Conservation (phyloP, 2,888 invertebrate species). For the Cantharis flavilabris region DNA sequence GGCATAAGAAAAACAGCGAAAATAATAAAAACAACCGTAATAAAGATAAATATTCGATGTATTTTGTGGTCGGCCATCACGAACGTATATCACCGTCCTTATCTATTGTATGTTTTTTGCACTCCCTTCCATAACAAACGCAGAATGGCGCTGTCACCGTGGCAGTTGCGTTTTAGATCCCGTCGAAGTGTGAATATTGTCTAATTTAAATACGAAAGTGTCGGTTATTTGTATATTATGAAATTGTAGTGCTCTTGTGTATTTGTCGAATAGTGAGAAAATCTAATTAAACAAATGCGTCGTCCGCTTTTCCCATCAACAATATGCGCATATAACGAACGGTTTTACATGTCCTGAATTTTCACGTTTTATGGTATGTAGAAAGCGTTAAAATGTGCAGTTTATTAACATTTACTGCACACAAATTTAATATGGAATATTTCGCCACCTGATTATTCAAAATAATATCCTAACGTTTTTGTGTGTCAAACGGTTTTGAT, state of each 20-base stretch:
- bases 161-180: conserved; percentile 40
- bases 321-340: conserved; percentile 23
- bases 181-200: conserved; percentile 11
- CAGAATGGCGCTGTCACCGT: conserved; percentile 45
- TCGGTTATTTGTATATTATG: conserved; percentile 17
- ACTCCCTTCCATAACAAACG: conserved; percentile 32
- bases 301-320: conserved; percentile 4
- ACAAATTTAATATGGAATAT: background rate
- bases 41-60: background rate
- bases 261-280: background rate
- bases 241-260: conserved; percentile 9
- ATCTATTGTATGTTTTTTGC: conserved; percentile 18
- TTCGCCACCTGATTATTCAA: background rate
- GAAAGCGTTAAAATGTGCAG: conserved; percentile 13
- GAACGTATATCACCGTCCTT: background rate
- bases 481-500: background rate
- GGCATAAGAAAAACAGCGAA: background rate
- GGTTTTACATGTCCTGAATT: conserved; percentile 26
- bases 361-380: conserved; percentile 23
- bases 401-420: background rate
- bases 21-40: background rate
- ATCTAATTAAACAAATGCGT: background rate
- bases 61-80: conserved; percentile 3
- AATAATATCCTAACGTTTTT: background rate
- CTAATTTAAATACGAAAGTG: conserved; percentile 7